Evolutionary conservation across 2,797 vertebrate species (phyloP), one percentile per base, ranked within the genome.

Genomic region (Cirrhinus mrigala): DNA sequence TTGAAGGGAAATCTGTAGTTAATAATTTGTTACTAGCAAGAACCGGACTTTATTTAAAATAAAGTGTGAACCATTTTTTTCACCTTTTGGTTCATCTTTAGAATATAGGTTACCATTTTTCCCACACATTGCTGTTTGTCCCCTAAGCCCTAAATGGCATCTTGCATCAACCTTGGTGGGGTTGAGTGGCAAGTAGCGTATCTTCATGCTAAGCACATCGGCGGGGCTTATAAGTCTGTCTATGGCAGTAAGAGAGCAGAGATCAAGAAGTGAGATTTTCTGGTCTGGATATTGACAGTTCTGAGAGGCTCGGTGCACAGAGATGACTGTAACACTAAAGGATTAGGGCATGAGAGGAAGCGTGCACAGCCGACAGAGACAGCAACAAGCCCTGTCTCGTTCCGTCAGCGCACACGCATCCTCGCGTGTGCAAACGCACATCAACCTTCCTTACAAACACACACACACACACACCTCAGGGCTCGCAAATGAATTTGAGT

Each of bases 271-370:
- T 52, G 64, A 77, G 73, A 87, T 85, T 77, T 84, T 80, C 69
- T 69, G 86, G 69, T 79, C 79, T 85, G 75, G 79, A 85, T 85
- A 75, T 78, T 86, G 81, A 86, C 56, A 86, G 84, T 68, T 62
- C 27, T 29, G 29, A 87, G 44, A 84, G 66, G 52, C 78, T 84
- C 48, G 29, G 71, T 29, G 73, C 66, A 81, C 58, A 2, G 58
- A 70, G 68, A 86, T 29, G 81, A 86, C 78, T 84, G 84, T 68
- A 37, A 86, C 80, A 79, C 79, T 58, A 77, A 86, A 50, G 86
- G 86, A 89, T 89, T 84, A 86, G 71, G 81, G 79, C 77, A 82
- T 73, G 77, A 78, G 69, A 75, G 84, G 79, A 79, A 78, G 77
- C 71, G n/a, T 48, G 78, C 48, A 82, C 46, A 66, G 64, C 66